Base-by-base conservation (phyloP, 35 echinoderm and acorn worm species). In the Heliocidaris tuberculata region DNA sequence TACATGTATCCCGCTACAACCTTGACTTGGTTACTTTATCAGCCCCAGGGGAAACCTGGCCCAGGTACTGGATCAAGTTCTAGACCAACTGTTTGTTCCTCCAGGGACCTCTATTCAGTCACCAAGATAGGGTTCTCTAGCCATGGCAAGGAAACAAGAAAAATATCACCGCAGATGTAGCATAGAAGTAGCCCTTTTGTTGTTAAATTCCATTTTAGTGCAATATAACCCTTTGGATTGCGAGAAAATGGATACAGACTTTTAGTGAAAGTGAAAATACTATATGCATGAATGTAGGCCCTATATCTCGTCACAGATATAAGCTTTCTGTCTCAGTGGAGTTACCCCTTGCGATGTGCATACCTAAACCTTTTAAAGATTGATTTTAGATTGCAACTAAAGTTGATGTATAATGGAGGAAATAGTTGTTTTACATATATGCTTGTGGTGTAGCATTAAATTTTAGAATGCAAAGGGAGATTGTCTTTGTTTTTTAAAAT, bases 11-110 rank as follows among this genome's bases (percentile, higher is more conserved):
- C 65, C 65, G 21, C 7, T 24, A 78, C 65, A 78, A 78, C 65
- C 65, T 78, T 78, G 65, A 78, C 65, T 78, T 78, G 65, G 65
- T 78, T 78, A 78, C 65, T 78, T 78, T 78, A 78, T 78, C 65
- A 24, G 65, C 65, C 65, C 65, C 65, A 78, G 27, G 65, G 65
- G 65, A 78, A 42, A 78, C 27, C 2, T 7, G 65, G 17, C 65
- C 65, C 65, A 78, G 65, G 65, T 78, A 78, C 65, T 78, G 65
- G 65, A 78, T 78, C 65, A 78, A 78, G 65, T 78, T 78, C 65
- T 78, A 78, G 65, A 78, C 65, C 65, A 78, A 78, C 65, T 78
- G 65, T 78, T 78, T 78, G 65, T 78, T 78, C 21, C 65, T 78
- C 65, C 65, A 0, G 65, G 65, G 65, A 78, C 65, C 65, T 78